These are phyloP conservation scores for Galaxias olidus DNA, from an alignment of 2,797 vertebrate species.

Conservation along the genomic window DNA sequence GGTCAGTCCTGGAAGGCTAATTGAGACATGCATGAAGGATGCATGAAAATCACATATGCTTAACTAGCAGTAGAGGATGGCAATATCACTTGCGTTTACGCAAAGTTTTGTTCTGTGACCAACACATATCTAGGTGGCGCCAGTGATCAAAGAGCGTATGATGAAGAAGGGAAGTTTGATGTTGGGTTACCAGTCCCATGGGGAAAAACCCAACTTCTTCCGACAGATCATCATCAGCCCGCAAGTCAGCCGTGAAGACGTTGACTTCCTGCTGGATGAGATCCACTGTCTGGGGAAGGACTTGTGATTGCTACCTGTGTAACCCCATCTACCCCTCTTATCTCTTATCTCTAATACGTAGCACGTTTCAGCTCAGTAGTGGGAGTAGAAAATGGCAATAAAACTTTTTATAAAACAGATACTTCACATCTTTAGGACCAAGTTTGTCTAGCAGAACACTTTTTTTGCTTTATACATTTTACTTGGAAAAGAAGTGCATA, in stretches of 20 bases:
- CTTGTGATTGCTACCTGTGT: slow-evolving; percentile 59
- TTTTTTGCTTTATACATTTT: no score
- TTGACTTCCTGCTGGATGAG: slow-evolving; percentile 86
- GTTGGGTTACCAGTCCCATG: slow-evolving; percentile 82
- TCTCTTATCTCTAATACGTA: not conserved
- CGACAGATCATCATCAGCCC: slow-evolving; percentile 85
- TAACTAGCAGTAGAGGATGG: no score
- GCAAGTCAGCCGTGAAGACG: slow-evolving; percentile 75
- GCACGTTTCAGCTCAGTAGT: not conserved
- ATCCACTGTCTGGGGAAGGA: slow-evolving; percentile 79
- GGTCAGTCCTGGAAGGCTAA: no score
- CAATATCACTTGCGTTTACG: no score
- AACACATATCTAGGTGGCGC: slow-evolving; percentile 74
- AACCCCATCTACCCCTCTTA: not conserved
- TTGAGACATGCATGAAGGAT: no score
- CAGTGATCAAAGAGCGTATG: slow-evolving; percentile 84
- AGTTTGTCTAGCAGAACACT: no score
- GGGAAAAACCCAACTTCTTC: slow-evolving; percentile 83
- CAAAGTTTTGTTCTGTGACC: slow-evolving; percentile 23
- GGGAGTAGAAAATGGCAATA: not conserved
- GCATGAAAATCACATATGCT: no score
- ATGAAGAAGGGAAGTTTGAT: slow-evolving; percentile 85
- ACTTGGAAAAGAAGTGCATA: no score
- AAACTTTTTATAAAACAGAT: not conserved
- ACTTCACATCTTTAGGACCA: no score